Percentiles rank a stretch among this genome's conserved stretches.
Conservation (phyloP, 2,888 invertebrate genomes). For the Ennomos quercinarius region DNA sequence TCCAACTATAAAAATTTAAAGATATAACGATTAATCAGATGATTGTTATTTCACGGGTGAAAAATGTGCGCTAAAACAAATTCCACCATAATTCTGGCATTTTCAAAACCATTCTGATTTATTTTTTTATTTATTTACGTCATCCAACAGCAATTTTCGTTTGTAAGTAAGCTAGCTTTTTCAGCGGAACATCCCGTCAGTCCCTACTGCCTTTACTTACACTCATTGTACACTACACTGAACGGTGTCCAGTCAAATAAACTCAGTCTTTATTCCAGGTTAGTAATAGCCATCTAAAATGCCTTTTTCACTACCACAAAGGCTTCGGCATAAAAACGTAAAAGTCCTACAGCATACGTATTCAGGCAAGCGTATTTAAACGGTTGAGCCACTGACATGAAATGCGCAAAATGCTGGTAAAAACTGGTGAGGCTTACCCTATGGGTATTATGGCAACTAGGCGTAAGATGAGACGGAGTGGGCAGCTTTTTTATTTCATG, state of each 20-base stretch:
- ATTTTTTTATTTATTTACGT: no score
- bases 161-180: no score
- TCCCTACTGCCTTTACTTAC: not conserved
- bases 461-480: constrained; percentile 11
- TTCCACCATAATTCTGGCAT: no score
- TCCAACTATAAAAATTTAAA: no score
- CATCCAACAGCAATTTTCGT: no score
- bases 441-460: constrained; percentile 16
- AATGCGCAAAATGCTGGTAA: constrained; percentile 31
- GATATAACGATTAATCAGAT: no score
- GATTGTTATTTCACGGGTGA: no score
- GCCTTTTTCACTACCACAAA: constrained; percentile 34
- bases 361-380: constrained; percentile 36
- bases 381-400: constrained; percentile 23
- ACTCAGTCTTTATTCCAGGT: constrained; percentile 24
- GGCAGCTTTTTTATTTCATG: not conserved
- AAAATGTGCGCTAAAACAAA: no score
- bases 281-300: constrained; percentile 35
- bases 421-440: constrained; percentile 27
- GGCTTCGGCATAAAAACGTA: constrained; percentile 31
- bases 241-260: constrained; percentile 12
- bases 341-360: constrained; percentile 32
- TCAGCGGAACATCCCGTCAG: not conserved
- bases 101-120: no score
- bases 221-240: constrained; percentile 9